Evolutionary conservation across 2,113 vertebrate genomes (phyloP).

Genomic region (Spilogale gracilis): DNA sequence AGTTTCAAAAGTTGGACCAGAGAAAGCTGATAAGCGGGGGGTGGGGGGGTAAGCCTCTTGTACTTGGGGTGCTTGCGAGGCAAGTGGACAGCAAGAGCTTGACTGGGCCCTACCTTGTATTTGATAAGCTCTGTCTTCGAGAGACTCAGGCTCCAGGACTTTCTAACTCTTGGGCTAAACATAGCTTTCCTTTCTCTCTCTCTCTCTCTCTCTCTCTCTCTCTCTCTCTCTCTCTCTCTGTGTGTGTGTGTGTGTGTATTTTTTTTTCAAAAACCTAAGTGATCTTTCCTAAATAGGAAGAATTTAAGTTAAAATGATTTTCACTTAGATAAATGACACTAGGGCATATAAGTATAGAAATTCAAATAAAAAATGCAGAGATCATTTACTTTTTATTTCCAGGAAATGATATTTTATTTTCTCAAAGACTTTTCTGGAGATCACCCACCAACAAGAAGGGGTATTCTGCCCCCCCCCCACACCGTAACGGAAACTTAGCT

Average conservation of each 20-base stretch:
- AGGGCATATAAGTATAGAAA: neutral
- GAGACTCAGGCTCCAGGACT: constrained; percentile 44
- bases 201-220: too few relatives aligned
- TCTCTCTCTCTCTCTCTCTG: neutral
- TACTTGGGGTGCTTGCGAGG: constrained; percentile 66
- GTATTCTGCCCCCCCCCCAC: neutral
- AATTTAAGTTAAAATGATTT: constrained; percentile 41
- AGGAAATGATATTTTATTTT: constrained; percentile 12
- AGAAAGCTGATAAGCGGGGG: constrained; percentile 73
- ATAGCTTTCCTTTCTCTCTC: constrained; percentile 49
- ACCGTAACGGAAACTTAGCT: neutral
- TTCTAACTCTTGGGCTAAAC: constrained; percentile 59
- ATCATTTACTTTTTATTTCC: constrained; percentile 26
- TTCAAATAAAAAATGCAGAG: neutral
- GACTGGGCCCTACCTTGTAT: constrained; percentile 29
- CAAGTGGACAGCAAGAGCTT: constrained; percentile 52
- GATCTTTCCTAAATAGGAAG: constrained; percentile 32
- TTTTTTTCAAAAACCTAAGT: neutral
- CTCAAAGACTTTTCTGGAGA: constrained; percentile 29
- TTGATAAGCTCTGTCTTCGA: constrained; percentile 5
- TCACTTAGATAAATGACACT: constrained; percentile 22
- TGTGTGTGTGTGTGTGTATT: constrained; percentile 32
- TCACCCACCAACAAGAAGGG: neutral
- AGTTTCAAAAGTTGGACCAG: constrained; percentile 84
- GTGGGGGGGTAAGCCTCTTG: constrained; percentile 60